Base-by-base conservation (phyloP, 1,140 invertebrate species). In the Lordiphosa collinella region DNA sequence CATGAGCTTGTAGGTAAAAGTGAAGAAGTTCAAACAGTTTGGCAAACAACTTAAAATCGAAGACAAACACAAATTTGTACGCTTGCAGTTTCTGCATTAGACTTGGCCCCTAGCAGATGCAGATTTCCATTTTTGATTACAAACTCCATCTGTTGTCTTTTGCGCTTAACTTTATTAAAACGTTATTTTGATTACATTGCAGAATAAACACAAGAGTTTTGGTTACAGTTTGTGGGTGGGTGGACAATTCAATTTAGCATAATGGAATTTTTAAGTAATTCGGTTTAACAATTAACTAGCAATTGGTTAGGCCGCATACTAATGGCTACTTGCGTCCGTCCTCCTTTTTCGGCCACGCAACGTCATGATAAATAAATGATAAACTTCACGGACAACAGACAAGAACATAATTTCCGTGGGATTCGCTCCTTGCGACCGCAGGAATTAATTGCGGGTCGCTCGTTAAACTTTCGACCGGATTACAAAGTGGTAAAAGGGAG, bases 371-470 rank as follows among this genome's bases (percentile, higher is more conserved):
- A 65, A 68, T 79, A 79, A 79, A 72, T 68, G 67, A 55, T 62
- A 65, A 80, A 80, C 70, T 80, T 70, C 52, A 25, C 36, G 46
- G 56, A 51, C 64, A 79, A 58, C 64, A 57, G 59, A 48, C 54
- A 73, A 73, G 58, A 76, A 71, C 66, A 82, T 79, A 82, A 75
- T 80, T 71, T 82, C 57, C 50, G 64, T 36, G 36, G 25, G 7
- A 7, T 29, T 8, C 9, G 48, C 13, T 35, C n/a, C 36, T 29
- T 50, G 25, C 11, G 44, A 35, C 55, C 65, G 58, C 75, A 47
- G 41, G 53, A 82, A 82, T 82, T 80, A 80, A 80, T 82, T 80
- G 75, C 54, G 66, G 61, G 54, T 76, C 57, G 55, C 55, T 69
- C 64, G 71, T 71, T 84, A 64, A 76, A 76, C 66, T 71, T 72